phyloP scores from a whole-genome alignment of 2,888 invertebrate genomes.

The Lepidocyrtoides sp. region DNA sequence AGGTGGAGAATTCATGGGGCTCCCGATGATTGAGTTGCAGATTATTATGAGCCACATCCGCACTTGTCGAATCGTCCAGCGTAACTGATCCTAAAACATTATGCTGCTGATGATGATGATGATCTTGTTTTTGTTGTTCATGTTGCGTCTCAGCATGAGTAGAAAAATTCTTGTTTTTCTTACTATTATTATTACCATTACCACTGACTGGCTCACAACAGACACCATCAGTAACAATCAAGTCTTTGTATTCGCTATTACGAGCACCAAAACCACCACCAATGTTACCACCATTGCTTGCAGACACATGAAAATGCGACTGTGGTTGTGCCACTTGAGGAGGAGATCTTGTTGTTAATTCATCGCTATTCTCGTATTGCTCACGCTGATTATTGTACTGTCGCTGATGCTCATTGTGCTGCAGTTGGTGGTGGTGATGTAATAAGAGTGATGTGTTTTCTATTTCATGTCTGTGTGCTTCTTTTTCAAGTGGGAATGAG shows the following conservation, averaged over 20 bases:
- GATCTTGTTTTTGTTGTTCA: slow-evolving; percentile 60
- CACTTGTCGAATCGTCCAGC: slow-evolving; percentile 83
- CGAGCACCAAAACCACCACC: slow-evolving; percentile 49
- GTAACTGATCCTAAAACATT: slow-evolving; percentile 82
- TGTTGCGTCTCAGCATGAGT: slow-evolving; percentile 53
- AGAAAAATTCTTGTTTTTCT: slow-evolving; percentile 66
- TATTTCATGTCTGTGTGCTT: slow-evolving; percentile 63
- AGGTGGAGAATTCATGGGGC: not conserved
- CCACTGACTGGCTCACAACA: slow-evolving; percentile 23
- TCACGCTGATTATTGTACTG: slow-evolving; percentile 56
- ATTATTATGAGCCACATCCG: slow-evolving; percentile 83
- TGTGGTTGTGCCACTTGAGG: slow-evolving; percentile 57
- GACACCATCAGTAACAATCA: slow-evolving; percentile 29
- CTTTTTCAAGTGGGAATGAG: slow-evolving; percentile 59
- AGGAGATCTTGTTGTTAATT: slow-evolving; percentile 70
- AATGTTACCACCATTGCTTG: slow-evolving; percentile 54
- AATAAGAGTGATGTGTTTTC: slow-evolving; percentile 78
- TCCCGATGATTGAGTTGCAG: slow-evolving; percentile 67
- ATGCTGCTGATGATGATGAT: slow-evolving; percentile 65
- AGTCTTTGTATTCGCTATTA: slow-evolving; percentile 43
- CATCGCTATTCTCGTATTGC: slow-evolving; percentile 79
- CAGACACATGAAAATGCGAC: slow-evolving; percentile 62
- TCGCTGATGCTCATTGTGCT: slow-evolving; percentile 43
- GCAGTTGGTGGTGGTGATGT: slow-evolving; percentile 71
- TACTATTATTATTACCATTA: slow-evolving; percentile 15